These are phyloP conservation scores for Operophtera brumata DNA, from an alignment of 2,888 invertebrate species.

Conservation along the genomic window DNA sequence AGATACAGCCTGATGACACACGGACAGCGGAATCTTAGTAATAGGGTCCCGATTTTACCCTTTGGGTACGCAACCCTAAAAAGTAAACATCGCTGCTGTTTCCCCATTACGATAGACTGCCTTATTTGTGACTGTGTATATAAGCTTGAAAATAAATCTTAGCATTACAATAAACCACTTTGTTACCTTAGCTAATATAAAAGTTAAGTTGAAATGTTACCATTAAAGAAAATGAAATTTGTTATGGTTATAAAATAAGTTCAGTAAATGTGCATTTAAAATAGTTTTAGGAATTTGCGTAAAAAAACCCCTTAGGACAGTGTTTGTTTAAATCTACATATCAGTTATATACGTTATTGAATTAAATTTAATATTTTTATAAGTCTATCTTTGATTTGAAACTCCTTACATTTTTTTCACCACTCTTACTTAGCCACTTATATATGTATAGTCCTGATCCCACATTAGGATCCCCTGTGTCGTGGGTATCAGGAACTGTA, in stretches of 20 bases:
- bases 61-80: too few species aligned
- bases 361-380: conserved; percentile 59
- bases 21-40: too few species aligned
- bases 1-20: too few species aligned
- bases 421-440: too few species aligned
- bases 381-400: conserved; percentile 34
- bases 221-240: not conserved
- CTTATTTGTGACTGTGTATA: not conserved
- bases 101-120: too few species aligned
- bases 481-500: too few species aligned
- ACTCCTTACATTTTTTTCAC: not conserved
- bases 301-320: too few species aligned
- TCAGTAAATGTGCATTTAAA: conserved; percentile 15
- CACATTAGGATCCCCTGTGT: too few species aligned
- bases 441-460: too few species aligned
- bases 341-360: conserved; percentile 41
- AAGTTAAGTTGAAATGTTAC: conserved; percentile 1
- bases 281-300: not conserved
- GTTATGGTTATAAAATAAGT: conserved; percentile 5
- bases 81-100: too few species aligned
- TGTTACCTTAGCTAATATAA: not conserved
- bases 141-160: too few species aligned
- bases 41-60: too few species aligned
- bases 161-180: not conserved
- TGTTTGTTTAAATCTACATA: conserved; percentile 41